Conservation (phyloP, 2,888 invertebrate genomes). For the Nephrocerus scutellatus region DNA sequence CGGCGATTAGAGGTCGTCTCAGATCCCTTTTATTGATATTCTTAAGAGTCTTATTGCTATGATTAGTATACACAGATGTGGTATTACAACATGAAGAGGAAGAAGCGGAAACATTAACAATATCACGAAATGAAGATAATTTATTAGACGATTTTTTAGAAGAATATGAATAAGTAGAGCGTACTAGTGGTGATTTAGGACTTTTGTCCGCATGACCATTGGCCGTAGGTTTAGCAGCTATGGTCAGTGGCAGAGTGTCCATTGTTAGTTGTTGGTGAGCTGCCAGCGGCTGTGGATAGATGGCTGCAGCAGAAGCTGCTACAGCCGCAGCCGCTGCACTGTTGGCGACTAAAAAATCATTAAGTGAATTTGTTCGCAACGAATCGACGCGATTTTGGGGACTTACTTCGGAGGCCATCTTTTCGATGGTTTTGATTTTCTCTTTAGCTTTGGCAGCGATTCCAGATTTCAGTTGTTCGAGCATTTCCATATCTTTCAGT, state of each 20-base stretch:
- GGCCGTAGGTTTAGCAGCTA: slow-evolving; percentile 30
- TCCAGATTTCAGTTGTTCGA: slow-evolving; percentile 59
- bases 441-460: slow-evolving; percentile 67
- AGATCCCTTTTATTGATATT: too few species aligned
- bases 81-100: background rate
- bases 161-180: background rate
- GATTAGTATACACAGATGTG: slow-evolving; percentile 5
- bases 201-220: slow-evolving; percentile 34
- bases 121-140: slow-evolving; percentile 2
- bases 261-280: slow-evolving; percentile 24
- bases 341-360: slow-evolving; percentile 47
- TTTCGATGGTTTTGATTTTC: slow-evolving; percentile 51
- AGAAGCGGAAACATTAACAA: background rate
- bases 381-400: slow-evolving; percentile 18
- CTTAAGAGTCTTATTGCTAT: slow-evolving; percentile 1
- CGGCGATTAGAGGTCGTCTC: too few species aligned
- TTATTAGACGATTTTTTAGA: background rate
- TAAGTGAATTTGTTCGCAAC: slow-evolving; percentile 38
- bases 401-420: slow-evolving; percentile 39
- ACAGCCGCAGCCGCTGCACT: slow-evolving; percentile 37
- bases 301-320: slow-evolving; percentile 28
- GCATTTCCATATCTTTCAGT: slow-evolving; percentile 60
- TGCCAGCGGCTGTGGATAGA: slow-evolving; percentile 30
- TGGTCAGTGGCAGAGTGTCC: slow-evolving; percentile 34
- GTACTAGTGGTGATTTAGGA: slow-evolving; percentile 21